phyloP scores from a whole-genome alignment of 1,140 invertebrate species.

The Oedothorax gibbosus region DNA sequence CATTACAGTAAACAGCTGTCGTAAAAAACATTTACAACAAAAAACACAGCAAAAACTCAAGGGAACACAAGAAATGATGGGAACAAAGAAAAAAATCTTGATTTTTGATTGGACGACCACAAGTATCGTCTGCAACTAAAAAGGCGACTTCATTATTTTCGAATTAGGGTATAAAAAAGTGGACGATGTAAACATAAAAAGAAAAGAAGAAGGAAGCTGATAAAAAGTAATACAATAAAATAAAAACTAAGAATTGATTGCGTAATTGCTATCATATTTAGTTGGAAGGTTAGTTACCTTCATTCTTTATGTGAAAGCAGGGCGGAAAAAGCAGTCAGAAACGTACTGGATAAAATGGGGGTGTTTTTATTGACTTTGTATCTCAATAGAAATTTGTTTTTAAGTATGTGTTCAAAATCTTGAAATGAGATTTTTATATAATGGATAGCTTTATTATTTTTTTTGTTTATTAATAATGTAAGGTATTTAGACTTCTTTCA shows the following conservation, averaged over 20 bases:
- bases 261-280: conserved; percentile 29
- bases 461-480: no score
- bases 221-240: conserved; percentile 40
- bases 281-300: no score
- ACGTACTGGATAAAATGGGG: no score
- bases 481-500: no score
- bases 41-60: conserved; percentile 26
- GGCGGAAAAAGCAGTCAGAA: no score
- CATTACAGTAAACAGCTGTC: conserved; percentile 43
- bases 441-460: no score
- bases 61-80: background rate
- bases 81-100: conserved; percentile 35
- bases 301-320: no score
- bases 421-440: no score
- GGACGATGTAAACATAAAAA: background rate
- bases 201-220: conserved; percentile 8
- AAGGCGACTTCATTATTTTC: conserved; percentile 58
- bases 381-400: no score
- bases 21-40: conserved; percentile 48
- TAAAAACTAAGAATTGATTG: conserved; percentile 25
- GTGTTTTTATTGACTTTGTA: no score
- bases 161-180: conserved; percentile 37
- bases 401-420: no score
- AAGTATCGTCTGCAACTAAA: conserved; percentile 35
- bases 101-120: conserved; percentile 32